Conservation (phyloP, 2,888 invertebrate species). For the Tyria jacobaeae region DNA sequence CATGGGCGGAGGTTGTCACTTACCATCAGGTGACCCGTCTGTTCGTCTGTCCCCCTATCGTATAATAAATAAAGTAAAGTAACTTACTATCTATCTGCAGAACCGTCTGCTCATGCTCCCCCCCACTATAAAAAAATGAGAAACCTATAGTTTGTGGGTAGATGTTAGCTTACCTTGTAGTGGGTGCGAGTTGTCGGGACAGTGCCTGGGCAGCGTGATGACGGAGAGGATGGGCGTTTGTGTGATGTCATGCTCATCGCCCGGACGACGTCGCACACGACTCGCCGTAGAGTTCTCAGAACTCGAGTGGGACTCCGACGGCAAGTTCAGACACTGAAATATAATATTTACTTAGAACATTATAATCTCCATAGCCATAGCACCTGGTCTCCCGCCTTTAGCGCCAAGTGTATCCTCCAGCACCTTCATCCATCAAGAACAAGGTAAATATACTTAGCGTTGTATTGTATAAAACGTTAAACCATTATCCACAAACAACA, state of each 20-base stretch:
- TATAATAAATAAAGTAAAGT: too few relatives aligned
- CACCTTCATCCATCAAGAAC: too few relatives aligned
- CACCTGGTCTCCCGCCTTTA: too few relatives aligned
- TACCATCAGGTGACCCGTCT: background rate
- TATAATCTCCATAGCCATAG: too few relatives aligned
- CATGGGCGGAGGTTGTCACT: too few relatives aligned
- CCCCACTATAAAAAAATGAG: too few relatives aligned
- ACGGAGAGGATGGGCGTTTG: slow-evolving; percentile 79
- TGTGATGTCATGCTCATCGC: slow-evolving; percentile 47
- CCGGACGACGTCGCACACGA: slow-evolving; percentile 69
- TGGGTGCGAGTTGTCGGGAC: slow-evolving; percentile 39
- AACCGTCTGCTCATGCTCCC: too few relatives aligned
- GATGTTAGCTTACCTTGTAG: slow-evolving; percentile 37
- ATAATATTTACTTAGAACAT: background rate
- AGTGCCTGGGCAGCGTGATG: slow-evolving; percentile 64
- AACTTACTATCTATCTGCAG: too few relatives aligned
- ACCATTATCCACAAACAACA: too few relatives aligned
- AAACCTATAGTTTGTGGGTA: background rate
- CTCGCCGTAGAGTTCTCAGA: slow-evolving; percentile 88
- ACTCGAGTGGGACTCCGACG: slow-evolving; percentile 92
- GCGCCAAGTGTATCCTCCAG: too few relatives aligned
- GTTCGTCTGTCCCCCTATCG: background rate
- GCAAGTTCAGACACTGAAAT: slow-evolving; percentile 93
- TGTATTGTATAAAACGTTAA: too few relatives aligned
- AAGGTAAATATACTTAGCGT: too few relatives aligned